Conservation (phyloP, 2,113 vertebrate species). For the Hoplias malabaricus region DNA sequence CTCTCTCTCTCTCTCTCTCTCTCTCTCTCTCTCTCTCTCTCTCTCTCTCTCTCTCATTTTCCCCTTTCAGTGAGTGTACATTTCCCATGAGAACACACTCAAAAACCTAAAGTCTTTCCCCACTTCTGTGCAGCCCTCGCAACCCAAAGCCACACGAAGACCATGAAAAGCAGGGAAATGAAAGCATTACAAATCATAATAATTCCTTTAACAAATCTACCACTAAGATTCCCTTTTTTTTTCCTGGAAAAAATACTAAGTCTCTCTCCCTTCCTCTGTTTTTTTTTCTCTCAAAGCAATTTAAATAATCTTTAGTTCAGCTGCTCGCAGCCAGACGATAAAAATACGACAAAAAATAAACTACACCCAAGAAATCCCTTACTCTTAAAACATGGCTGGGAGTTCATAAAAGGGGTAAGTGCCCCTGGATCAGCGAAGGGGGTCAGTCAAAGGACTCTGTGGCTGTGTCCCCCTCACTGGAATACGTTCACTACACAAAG, state of each 20-base stretch:
- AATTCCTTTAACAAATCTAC: slow-evolving; percentile 36
- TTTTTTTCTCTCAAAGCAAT: slow-evolving; percentile 67
- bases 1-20: slow-evolving; percentile 10
- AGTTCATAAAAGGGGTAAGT: background rate
- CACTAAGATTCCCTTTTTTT: slow-evolving; percentile 35
- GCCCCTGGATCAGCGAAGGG: background rate
- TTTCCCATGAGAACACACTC: slow-evolving; percentile 40
- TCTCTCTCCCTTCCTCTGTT: slow-evolving; percentile 74
- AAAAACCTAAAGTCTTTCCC: slow-evolving; percentile 43
- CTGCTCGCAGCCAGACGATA: slow-evolving; percentile 90
- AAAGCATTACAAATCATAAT: slow-evolving; percentile 45
- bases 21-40: slow-evolving; percentile 9
- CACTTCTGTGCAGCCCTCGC: slow-evolving; percentile 2
- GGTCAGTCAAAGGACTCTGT: slow-evolving; percentile 25
- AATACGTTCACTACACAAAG: slow-evolving; percentile 4
- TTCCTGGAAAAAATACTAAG: slow-evolving; percentile 53
- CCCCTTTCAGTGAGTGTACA: slow-evolving; percentile 27
- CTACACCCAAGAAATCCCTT: slow-evolving; percentile 71
- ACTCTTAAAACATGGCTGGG: slow-evolving; percentile 75
- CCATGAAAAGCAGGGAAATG: slow-evolving; percentile 39
- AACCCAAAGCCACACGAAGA: slow-evolving; percentile 3
- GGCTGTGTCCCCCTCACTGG: slow-evolving; percentile 28
- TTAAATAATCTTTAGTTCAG: slow-evolving; percentile 87
- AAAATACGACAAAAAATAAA: slow-evolving; percentile 67
- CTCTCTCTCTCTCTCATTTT: background rate